phyloP scores from a whole-genome alignment of 2,113 vertebrate species.

The Turdus rufiventris region DNA sequence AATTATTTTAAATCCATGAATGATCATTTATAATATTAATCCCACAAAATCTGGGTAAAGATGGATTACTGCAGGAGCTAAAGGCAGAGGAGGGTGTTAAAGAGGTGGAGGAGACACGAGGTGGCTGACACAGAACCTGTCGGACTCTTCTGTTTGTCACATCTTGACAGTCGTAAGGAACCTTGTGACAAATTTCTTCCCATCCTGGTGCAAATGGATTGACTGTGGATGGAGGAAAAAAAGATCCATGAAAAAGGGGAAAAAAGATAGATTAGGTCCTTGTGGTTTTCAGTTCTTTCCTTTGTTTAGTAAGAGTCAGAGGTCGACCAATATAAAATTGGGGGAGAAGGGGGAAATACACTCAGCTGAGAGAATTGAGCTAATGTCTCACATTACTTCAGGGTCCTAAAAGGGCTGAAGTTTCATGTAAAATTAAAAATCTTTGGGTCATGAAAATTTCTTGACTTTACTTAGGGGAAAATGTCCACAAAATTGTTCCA shows the following conservation, averaged over 20 bases:
- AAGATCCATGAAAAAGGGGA: neutral
- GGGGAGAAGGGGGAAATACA: neutral
- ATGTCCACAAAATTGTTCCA: neutral
- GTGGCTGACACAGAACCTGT: constrained; percentile 59
- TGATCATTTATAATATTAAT: neutral
- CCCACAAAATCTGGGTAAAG: neutral
- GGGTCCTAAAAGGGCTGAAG: neutral
- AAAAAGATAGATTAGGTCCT: fast-evolving
- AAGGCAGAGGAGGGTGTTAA: neutral
- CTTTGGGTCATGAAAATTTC: neutral
- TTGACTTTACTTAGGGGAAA: neutral
- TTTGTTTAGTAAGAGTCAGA: neutral
- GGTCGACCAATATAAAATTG: neutral
- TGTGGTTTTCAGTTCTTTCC: neutral
- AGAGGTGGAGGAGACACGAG: neutral
- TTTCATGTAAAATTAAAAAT: neutral
- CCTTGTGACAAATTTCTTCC: constrained; percentile 43
- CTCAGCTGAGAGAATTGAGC: neutral
- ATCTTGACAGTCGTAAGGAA: constrained; percentile 52
- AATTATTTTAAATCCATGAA: neutral
- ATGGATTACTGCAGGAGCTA: neutral
- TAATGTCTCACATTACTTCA: neutral
- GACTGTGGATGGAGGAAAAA: constrained; percentile 25
- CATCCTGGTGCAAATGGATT: constrained; percentile 66
- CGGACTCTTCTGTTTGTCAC: constrained; percentile 45